Conservation (phyloP, 2,888 invertebrate genomes). For the Plagodis dolabraria region DNA sequence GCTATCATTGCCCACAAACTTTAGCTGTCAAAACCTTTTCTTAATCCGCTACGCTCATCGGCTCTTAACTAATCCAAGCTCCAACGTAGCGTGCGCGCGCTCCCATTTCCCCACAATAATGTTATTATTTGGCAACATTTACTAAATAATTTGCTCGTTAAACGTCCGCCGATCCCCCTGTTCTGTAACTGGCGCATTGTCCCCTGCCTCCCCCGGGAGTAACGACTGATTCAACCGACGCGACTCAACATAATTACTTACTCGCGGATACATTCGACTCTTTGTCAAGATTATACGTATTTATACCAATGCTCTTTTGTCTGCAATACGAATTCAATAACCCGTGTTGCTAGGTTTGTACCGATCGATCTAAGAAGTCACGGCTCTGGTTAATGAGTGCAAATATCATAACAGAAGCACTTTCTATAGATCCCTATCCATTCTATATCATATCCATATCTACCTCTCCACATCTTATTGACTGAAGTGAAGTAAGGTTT, state of each 20-base stretch:
- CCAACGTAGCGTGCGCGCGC: background rate
- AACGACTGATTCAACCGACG: constrained; percentile 75
- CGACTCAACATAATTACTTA: constrained; percentile 75
- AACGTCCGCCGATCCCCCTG: constrained; percentile 75
- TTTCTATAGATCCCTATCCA: background rate
- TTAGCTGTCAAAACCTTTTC: too few relatives aligned
- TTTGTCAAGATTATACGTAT: constrained; percentile 64
- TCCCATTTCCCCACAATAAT: constrained; percentile 62
- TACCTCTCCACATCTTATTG: too few relatives aligned
- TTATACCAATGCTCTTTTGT: constrained; percentile 80
- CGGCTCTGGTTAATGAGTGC: background rate
- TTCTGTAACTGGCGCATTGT: constrained; percentile 80
- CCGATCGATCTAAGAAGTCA: background rate
- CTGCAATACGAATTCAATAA: constrained; percentile 72
- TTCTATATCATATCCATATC: too few relatives aligned
- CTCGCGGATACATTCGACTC: constrained; percentile 42
- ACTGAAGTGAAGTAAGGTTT: too few relatives aligned
- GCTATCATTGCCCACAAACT: too few relatives aligned
- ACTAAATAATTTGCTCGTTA: constrained; percentile 84
- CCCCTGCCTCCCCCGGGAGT: constrained; percentile 63
- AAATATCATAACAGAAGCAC: background rate
- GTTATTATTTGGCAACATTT: constrained; percentile 85
- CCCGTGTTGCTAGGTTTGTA: constrained; percentile 14
- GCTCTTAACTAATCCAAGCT: too few relatives aligned
- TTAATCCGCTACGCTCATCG: too few relatives aligned